A percentile compares a stretch with the other conserved stretches of the same genome.
Evolutionary conservation across 2,797 vertebrate genomes (phyloP).

Genomic region (Buphagus erythrorhynchus): DNA sequence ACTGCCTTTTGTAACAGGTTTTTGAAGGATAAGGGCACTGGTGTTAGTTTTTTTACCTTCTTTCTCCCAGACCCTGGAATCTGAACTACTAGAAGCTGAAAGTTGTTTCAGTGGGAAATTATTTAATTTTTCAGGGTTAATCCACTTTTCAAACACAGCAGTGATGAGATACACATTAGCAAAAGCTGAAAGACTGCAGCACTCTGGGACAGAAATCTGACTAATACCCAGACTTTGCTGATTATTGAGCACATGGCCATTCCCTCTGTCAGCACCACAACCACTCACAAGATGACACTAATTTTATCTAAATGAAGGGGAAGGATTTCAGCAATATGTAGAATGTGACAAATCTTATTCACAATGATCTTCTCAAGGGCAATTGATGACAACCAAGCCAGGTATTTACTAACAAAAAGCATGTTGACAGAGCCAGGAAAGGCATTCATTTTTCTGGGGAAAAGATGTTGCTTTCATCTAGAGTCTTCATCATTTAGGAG

Average conservation of each 20-base stretch:
- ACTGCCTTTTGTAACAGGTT: neutral
- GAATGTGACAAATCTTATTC: slow-evolving; percentile 9
- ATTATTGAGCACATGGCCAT: neutral
- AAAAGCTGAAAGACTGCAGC: neutral
- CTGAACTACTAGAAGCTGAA: neutral
- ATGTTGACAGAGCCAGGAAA: neutral
- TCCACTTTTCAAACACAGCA: neutral
- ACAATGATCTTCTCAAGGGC: neutral
- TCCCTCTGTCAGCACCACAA: neutral
- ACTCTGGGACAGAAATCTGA: neutral
- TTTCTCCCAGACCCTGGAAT: neutral
- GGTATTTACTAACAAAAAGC: neutral
- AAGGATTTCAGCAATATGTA: slow-evolving; percentile 20
- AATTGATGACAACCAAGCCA: neutral
- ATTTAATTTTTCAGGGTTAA: neutral
- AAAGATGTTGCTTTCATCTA: neutral
- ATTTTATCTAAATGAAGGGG: neutral
- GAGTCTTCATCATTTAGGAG: neutral
- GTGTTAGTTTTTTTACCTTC: neutral
- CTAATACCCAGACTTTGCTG: neutral
- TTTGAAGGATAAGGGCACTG: neutral
- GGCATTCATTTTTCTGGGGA: neutral
- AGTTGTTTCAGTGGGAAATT: neutral
- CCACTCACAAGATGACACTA: neutral
- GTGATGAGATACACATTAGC: neutral